Evolutionary conservation across 2,888 invertebrate species (phyloP).

Genomic region (Folsomia manolachei): DNA sequence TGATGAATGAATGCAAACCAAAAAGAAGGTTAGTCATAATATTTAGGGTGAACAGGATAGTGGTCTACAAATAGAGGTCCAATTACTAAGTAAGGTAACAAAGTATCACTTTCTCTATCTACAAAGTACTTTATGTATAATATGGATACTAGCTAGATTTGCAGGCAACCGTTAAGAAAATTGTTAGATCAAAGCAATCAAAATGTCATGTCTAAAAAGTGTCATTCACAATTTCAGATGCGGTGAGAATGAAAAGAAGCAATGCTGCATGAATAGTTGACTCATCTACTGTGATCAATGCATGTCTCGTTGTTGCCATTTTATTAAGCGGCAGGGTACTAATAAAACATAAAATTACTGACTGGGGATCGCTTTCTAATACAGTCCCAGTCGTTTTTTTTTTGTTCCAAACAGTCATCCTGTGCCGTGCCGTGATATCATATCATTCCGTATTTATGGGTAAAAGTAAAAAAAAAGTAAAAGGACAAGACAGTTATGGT

Average conservation of each 20-base stretch:
- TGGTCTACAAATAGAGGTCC: neutral
- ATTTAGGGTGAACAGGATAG: neutral
- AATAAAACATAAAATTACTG: no score
- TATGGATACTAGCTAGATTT: no score
- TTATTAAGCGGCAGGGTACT: neutral
- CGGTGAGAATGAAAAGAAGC: neutral
- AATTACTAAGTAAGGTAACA: neutral
- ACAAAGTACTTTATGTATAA: neutral
- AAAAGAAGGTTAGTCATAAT: neutral
- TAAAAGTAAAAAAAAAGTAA: neutral
- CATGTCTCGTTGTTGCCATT: neutral
- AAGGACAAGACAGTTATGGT: no score
- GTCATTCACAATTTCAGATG: neutral
- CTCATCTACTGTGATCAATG: neutral
- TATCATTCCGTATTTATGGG: neutral
- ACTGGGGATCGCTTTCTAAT: no score
- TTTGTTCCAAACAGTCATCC: no score
- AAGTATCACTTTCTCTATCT: no score
- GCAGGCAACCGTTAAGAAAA: neutral
- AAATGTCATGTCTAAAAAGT: neutral
- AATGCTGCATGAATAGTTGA: neutral
- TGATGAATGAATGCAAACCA: neutral
- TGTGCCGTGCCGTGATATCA: neutral
- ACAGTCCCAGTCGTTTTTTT: no score
- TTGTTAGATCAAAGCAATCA: constrained; percentile 5